Evolutionary conservation across 2,888 invertebrate species (phyloP).

Genomic region (Falcaria lacertinaria): DNA sequence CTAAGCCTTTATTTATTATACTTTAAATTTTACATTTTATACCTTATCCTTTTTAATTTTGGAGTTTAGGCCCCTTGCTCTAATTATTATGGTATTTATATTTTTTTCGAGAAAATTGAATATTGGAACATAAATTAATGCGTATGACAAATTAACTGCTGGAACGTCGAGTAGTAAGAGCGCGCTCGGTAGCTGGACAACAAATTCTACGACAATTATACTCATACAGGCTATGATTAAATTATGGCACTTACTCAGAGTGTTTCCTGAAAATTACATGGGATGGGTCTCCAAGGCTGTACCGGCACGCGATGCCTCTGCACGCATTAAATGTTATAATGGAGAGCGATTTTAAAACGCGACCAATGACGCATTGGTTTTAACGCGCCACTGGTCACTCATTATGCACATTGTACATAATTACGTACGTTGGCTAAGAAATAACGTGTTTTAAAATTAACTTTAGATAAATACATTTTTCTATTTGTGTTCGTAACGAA

Average conservation of each 20-base stretch:
- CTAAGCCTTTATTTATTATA: no score
- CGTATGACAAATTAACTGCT: constrained; percentile 37
- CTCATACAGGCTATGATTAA: constrained; percentile 74
- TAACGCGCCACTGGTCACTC: constrained; percentile 58
- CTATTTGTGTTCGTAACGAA: constrained; percentile 26
- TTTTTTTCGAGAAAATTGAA: no score
- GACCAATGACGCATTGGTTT: constrained; percentile 76
- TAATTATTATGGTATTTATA: no score
- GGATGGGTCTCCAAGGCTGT: constrained; percentile 75
- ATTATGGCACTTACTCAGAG: constrained; percentile 74
- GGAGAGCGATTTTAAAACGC: constrained; percentile 55
- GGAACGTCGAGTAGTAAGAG: constrained; percentile 9
- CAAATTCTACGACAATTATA: constrained; percentile 72
- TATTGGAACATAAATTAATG: constrained; percentile 9
- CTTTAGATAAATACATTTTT: constrained; percentile 19
- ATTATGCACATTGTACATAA: constrained; percentile 49
- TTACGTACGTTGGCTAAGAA: constrained; percentile 16
- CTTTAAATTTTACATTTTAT: no score
- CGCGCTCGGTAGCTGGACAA: constrained; percentile 61
- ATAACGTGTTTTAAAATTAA: constrained; percentile 25
- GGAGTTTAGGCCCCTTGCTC: no score
- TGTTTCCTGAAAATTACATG: constrained; percentile 79
- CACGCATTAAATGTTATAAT: constrained; percentile 68
- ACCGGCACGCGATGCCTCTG: constrained; percentile 66
- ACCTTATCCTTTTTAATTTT: no score